phyloP scores from a whole-genome alignment of 2,888 invertebrate species.

The Atethmia centrago region DNA sequence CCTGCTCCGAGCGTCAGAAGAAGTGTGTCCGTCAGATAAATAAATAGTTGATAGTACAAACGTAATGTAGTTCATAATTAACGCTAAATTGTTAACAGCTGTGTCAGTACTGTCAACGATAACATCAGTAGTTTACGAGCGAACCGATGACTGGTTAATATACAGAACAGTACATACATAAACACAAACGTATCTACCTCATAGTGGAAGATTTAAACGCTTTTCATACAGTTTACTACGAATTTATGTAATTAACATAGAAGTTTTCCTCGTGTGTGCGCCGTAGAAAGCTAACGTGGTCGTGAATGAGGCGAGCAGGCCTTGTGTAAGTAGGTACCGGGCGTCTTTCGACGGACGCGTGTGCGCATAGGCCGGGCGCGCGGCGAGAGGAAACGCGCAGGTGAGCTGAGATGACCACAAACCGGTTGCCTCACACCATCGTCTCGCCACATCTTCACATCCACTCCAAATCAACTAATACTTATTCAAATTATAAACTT shows the following conservation, averaged over 20 bases:
- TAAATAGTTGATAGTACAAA: conserved; percentile 12
- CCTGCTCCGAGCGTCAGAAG: conserved; percentile 1
- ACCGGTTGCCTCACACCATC: conserved; percentile 81
- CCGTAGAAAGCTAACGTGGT: conserved; percentile 83
- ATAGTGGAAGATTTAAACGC: conserved; percentile 34
- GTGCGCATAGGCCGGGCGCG: conserved; percentile 46
- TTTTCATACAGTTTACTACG: conserved; percentile 54
- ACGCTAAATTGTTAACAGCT: conserved; percentile 30
- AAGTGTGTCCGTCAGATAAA: conserved; percentile 4
- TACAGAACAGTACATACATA: conserved; percentile 11
- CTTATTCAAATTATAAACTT: conserved; percentile 63
- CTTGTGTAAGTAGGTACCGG: conserved; percentile 66
- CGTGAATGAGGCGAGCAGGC: conserved; percentile 80
- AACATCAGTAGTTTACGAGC: conserved; percentile 29
- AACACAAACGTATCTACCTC: conserved; percentile 13
- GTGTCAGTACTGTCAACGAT: conserved; percentile 23
- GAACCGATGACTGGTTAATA: conserved; percentile 17
- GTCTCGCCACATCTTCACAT: conserved; percentile 71
- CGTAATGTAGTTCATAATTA: conserved; percentile 33
- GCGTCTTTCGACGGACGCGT: conserved; percentile 29
- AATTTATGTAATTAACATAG: conserved; percentile 72
- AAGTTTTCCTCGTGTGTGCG: conserved; percentile 73
- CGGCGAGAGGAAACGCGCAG: conserved; percentile 69
- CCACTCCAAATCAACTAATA: conserved; percentile 64
- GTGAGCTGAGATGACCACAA: conserved; percentile 81